Base-by-base conservation (phyloP, 2,797 vertebrate species). In the Notamacropus eugenii region DNA sequence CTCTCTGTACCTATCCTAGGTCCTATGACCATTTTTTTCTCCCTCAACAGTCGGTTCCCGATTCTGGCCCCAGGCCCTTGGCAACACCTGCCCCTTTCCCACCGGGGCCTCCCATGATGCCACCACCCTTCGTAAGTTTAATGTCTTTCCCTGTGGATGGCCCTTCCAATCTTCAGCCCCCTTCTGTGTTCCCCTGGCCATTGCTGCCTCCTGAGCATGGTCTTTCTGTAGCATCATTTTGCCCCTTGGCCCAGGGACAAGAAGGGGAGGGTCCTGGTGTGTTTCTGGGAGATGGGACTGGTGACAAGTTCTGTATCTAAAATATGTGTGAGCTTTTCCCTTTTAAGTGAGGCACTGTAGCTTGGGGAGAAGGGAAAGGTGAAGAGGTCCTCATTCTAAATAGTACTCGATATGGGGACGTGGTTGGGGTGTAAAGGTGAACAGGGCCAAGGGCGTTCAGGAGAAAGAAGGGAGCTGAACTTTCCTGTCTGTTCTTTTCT, bases 121-220 rank as follows among this genome's bases (percentile, higher is more conserved):
- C 98, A 97, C 98, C 98, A 97, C 98, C 98, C 97, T 99, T 99
- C 97, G 98, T 99, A 98, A 99, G 98, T 98, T 97, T 96, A 95
- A 94, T 93, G 92, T 96, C 97, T 98, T 98, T 91, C 95, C 91
- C 95, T 97, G 94, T 95, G 97, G 92, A 94, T 95, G 95, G 97
- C 96, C 96, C 95, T 91, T 95, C 96, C 98, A 96, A 95, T 95
- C 97, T 97, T 95, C 59, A 97, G 16, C 55, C 94, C 95, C 62
- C 54, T 87, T 95, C 62, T 96, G 91, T 46, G 56, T 93, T 46
- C 50, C 93, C 95, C 91, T 87, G n/a, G 58, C 92, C 59, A 90
- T 95, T 92, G 96, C 93, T 95, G 55, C 55, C 24, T 92, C 9
- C 6, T 94, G 95, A 96, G 95, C 96, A 94, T 55, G 34, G 92